Percentiles rank a stretch among this genome's conserved stretches.
phyloP scores from a whole-genome alignment of 2,888 invertebrate genomes.

The Himalopsyche kuldschensis region DNA sequence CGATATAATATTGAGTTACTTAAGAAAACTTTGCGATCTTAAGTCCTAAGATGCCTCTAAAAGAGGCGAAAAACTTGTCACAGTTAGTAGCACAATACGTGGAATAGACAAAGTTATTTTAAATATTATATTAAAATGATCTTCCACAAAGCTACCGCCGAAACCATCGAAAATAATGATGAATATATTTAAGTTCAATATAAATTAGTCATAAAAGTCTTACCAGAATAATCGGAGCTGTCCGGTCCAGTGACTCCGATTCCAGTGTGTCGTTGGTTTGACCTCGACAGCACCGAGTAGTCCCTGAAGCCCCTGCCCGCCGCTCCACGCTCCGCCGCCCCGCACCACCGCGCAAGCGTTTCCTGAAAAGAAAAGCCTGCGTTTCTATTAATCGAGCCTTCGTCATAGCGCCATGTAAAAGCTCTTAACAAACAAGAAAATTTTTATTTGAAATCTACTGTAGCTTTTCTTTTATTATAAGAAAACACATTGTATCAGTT shows the following conservation, averaged over 20 bases:
- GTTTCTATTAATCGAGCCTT: conserved; percentile 41
- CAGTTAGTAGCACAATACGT: no score
- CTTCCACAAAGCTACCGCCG: no score
- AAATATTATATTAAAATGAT: no score
- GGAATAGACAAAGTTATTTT: no score
- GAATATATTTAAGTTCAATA: neutral
- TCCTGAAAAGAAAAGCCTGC: conserved; percentile 58
- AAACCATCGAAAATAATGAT: no score
- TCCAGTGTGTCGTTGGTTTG: conserved; percentile 17
- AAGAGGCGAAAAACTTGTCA: no score
- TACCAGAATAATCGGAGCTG: conserved; percentile 38
- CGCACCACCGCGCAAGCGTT: conserved; percentile 59
- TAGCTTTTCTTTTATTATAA: no score
- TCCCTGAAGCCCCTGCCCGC: conserved; percentile 14
- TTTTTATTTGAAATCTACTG: no score
- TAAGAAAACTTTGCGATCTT: no score
- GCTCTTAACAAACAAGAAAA: neutral
- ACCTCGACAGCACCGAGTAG: conserved; percentile 27
- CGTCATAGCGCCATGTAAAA: neutral
- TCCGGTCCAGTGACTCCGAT: conserved; percentile 26
- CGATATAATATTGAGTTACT: no score
- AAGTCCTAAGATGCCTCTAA: no score
- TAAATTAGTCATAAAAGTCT: neutral
- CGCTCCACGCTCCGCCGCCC: conserved; percentile 47
- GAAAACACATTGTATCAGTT: no score